phyloP scores from a whole-genome alignment of 1,140 invertebrate genomes.

The Polypedilum pembai region DNA sequence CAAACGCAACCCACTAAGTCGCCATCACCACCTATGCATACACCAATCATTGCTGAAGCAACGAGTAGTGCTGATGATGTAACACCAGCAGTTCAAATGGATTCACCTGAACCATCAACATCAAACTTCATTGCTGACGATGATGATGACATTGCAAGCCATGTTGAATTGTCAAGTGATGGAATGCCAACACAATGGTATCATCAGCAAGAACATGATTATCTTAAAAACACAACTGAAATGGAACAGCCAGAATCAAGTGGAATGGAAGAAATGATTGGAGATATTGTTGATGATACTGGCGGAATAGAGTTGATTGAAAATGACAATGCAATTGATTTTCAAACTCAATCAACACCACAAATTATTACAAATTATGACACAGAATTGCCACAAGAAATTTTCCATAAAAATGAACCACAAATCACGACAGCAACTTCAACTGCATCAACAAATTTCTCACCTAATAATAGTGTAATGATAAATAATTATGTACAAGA shows the following conservation, averaged over 20 bases:
- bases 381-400: background rate
- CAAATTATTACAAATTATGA: slow-evolving; percentile 20
- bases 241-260: slow-evolving; percentile 22
- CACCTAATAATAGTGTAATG: background rate
- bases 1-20: background rate
- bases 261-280: slow-evolving; percentile 6
- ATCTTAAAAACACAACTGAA: background rate
- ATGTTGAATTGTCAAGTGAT: background rate
- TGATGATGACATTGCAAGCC: slow-evolving; percentile 20
- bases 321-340: slow-evolving; percentile 13
- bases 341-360: background rate
- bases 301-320: background rate
- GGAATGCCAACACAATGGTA: background rate
- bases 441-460: background rate
- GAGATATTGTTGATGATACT: background rate
- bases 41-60: background rate
- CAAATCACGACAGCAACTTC: background rate
- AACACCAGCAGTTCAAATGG: background rate
- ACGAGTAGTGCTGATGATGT: slow-evolving; percentile 16
- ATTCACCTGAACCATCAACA: background rate
- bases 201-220: slow-evolving; percentile 19
- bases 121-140: slow-evolving; percentile 3
- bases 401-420: background rate
- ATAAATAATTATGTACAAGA: background rate
- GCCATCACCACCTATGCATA: background rate